Base-by-base conservation (phyloP, 2,888 invertebrate genomes). In the Morinoia aosen region DNA sequence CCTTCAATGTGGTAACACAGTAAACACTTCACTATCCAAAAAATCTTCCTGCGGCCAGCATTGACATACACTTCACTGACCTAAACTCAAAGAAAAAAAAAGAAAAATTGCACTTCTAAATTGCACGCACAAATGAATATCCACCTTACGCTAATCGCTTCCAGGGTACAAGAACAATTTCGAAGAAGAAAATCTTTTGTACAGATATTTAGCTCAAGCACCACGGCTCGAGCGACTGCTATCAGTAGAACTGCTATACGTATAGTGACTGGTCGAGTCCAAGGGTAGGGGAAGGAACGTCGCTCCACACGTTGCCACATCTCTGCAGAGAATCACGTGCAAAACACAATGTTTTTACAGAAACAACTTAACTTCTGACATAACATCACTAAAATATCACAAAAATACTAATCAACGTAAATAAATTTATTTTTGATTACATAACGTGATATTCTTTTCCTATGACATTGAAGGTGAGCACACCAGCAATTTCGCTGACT, bases 181-280 rank as follows among this genome's bases (percentile, higher is more conserved):
- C 40, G 39, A 40, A 90, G 90, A 90, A 90, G 90, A 90, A 90
- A 90, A 39, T 48, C 90, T 90, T 40, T 90, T 90, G 14, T 90
- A 90, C 90, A 90, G 48, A 48, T 40, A 90, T 90, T 90, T 90
- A 40, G 90, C 90, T 90, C 57, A 57, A 57, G 93, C 93, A 93
- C 93, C 57, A 93, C 57, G 93, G 57, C 56, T 57, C 93, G 93
- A 39, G 93, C 93, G 57, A 93, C 93, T 93, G 93, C 57, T 93
- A 57, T 57, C 93, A 57, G 93, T 93, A 93, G 56, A 93, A 93
- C 93, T 57, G 93, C 93, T 93, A 93, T 93, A 93, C 56, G 93
- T 93, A 93, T 93, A 93, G 93, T 93, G 93, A 57, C 93, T 57
- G 93, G 93, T 39, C 12, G 93, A 93, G 93, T 93, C 93, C 93